phyloP scores from a whole-genome alignment of 1,140 invertebrate genomes.

The Phymorhynchus buccinoides region DNA sequence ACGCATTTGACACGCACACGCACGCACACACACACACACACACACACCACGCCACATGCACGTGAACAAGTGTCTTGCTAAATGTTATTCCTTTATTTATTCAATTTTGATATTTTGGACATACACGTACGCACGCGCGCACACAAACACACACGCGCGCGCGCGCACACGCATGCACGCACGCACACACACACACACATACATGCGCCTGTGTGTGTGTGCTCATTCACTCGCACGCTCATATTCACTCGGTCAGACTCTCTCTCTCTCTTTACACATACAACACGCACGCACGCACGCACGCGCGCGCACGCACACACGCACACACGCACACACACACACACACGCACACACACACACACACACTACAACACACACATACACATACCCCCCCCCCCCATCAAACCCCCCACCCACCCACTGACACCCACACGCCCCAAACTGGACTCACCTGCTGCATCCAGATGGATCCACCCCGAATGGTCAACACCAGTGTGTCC shows the following conservation, averaged over 20 bases:
- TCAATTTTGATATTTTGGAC: too few species aligned
- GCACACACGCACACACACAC: constrained; percentile 7
- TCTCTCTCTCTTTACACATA: too few species aligned
- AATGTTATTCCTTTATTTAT: too few species aligned
- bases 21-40: too few species aligned
- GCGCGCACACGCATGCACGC: not conserved
- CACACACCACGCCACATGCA: too few species aligned
- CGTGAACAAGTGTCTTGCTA: too few species aligned
- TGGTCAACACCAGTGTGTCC: not conserved
- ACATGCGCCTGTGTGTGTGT: not conserved
- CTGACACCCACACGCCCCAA: not conserved
- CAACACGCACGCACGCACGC: not conserved
- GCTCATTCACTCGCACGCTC: not conserved
- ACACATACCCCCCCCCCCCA: too few species aligned
- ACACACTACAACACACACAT: not conserved
- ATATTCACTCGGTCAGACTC: not conserved
- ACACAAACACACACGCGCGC: too few species aligned
- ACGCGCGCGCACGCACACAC: not conserved
- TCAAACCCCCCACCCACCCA: not conserved
- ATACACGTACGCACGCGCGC: not conserved
- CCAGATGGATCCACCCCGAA: not conserved
- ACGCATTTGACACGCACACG: too few species aligned
- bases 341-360: not conserved
- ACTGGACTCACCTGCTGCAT: not conserved
- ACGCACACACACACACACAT: constrained; percentile 22